Conservation (phyloP, 2,797 vertebrate genomes). For the Halcyon leucocephala region DNA sequence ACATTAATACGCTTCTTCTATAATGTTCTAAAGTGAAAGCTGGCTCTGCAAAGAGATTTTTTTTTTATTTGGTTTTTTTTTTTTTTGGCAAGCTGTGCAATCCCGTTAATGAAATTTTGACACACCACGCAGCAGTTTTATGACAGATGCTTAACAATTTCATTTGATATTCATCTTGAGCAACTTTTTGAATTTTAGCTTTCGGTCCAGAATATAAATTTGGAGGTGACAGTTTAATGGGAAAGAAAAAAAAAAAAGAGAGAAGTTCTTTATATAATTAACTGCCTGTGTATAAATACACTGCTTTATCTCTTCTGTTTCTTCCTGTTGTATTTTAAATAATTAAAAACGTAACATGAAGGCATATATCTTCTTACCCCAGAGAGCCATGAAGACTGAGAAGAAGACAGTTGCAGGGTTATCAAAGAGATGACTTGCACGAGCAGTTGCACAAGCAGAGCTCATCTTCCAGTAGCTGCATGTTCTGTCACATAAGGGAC, state of each 20-base stretch:
- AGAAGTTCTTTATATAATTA: conserved; percentile 36
- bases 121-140: conserved; percentile 68
- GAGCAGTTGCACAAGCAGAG: conserved; percentile 90
- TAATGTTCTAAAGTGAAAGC: conserved; percentile 70
- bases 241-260: not conserved
- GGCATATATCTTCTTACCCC: conserved; percentile 85
- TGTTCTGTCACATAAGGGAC: conserved; percentile 91
- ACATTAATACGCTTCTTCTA: conserved; percentile 53
- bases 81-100: conserved; percentile 59
- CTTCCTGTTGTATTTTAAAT: conserved; percentile 59
- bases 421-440: conserved; percentile 96
- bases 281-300: conserved; percentile 35
- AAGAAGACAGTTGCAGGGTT: conserved; percentile 98
- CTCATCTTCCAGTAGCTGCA: conserved; percentile 97
- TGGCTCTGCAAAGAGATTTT: conserved; percentile 44
- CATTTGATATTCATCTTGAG: conserved; percentile 61
- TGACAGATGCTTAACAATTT: conserved; percentile 69
- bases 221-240: conserved; percentile 44
- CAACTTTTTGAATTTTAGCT: conserved; percentile 57
- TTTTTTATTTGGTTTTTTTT: not conserved
- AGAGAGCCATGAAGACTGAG: conserved; percentile 97
- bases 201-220: conserved; percentile 69
- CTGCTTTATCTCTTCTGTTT: conserved; percentile 46
- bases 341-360: conserved; percentile 43
- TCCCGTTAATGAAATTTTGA: conserved; percentile 67